Evolutionary conservation across 2,888 invertebrate genomes (phyloP), one percentile per base, ranked within the genome.

Genomic region (Cephus runcator): DNA sequence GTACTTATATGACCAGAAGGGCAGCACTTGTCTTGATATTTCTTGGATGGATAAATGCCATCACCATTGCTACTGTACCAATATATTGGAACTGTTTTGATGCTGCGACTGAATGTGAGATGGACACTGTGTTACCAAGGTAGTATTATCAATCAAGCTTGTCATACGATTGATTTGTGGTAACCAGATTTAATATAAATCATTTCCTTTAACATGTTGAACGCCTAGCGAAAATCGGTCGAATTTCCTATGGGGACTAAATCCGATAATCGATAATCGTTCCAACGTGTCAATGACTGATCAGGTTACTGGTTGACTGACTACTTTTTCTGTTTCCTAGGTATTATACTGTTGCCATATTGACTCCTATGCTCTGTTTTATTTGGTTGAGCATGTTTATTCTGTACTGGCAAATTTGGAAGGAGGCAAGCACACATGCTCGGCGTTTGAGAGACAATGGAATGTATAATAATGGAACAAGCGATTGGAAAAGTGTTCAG

Each of bases 31-130:
- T 93, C 76, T 93, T 95, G 76, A 95, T 96, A 90, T 92, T 93
- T 74, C 89, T 93, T 79, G 95, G 95, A 40, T 96, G 96, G 96
- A 91, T 94, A 3, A 90, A 93, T 75, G 95, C 96, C 1, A 92
- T 95, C 35, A 92, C 93, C 81, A 92, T 96, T 81, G 95, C 96
- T 81, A 93, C 94, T 78, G 93, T 96, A 78, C 96, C 96, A 1
- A 93, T 95, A 82, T 95, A 96, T 91, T 96, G 96, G 96, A 96
- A 97, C 91, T 94, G 94, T 83, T 97, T 95, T 95, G 92, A 93
- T 34, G 92, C 92, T 12, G 93, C 93, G 15, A 88, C 92, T 78
- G 76, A 75, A 23, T 96, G 96, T 88, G 95, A 96, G 89, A 93
- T 96, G 90, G 94, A 95, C 84, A 93, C 94, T 89, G 94, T 96